Conservation (phyloP, 2,113 vertebrate species). For the Haplochromis vanheusdeni region DNA sequence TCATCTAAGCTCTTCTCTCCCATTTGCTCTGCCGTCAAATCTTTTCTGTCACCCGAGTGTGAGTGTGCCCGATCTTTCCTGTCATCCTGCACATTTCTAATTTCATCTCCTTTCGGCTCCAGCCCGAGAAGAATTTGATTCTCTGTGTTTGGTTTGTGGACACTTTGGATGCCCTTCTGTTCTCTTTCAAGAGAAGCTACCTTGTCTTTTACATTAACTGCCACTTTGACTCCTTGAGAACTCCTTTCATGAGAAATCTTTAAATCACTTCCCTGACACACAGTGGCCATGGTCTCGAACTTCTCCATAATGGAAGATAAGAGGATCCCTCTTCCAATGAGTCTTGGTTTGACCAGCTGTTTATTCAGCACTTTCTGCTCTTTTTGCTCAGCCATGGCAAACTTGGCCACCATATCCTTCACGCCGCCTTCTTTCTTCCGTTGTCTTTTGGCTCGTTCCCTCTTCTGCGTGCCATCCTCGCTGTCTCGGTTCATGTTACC, state of each 20-base stretch:
- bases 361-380: slow-evolving; percentile 44
- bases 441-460: neutral
- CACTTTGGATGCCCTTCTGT: neutral
- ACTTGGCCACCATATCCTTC: slow-evolving; percentile 78
- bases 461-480: neutral
- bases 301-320: slow-evolving; percentile 73
- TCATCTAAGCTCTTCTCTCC: neutral
- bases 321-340: slow-evolving; percentile 53
- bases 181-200: slow-evolving; percentile 7
- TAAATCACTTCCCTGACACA: slow-evolving; percentile 47
- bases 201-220: slow-evolving; percentile 2
- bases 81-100: neutral
- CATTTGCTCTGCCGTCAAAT: neutral
- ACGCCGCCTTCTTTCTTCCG: slow-evolving; percentile 65
- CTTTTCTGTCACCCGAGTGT: neutral
- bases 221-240: neutral
- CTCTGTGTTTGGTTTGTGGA: neutral
- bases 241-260: slow-evolving; percentile 1
- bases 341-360: slow-evolving; percentile 11
- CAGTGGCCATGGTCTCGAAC: slow-evolving; percentile 72
- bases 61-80: neutral
- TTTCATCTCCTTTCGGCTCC: neutral
- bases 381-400: slow-evolving; percentile 75
- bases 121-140: neutral
- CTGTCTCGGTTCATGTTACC: slow-evolving; percentile 3